Percentiles rank a stretch among this genome's conserved stretches.
phyloP scores from a whole-genome alignment of 2,113 vertebrate species.

The Epinephelus moara region DNA sequence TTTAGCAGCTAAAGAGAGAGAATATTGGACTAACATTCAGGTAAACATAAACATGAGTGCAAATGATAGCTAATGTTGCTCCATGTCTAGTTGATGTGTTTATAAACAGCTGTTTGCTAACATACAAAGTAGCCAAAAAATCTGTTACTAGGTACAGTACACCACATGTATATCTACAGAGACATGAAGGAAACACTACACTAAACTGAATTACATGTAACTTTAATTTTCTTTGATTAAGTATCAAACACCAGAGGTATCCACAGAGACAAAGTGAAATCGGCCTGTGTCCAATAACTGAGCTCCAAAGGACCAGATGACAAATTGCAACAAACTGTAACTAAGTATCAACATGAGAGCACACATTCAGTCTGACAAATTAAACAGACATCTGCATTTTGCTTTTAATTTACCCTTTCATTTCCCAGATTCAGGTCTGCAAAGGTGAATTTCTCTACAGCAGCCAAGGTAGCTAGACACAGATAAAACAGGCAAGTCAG shows the following conservation, averaged over 20 bases:
- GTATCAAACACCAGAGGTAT: neutral
- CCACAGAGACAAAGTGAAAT: neutral
- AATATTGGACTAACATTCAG: too few relatives aligned
- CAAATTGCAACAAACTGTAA: neutral
- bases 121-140: too few relatives aligned
- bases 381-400: neutral
- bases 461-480: constrained; percentile 73
- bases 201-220: too few relatives aligned
- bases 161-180: too few relatives aligned
- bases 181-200: too few relatives aligned
- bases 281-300: neutral
- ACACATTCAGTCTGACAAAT: neutral
- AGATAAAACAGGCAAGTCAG: constrained; percentile 24
- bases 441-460: constrained; percentile 89
- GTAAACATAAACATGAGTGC: too few relatives aligned
- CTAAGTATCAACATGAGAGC: neutral
- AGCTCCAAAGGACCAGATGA: neutral
- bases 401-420: constrained; percentile 88
- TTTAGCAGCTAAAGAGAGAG: too few relatives aligned
- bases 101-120: too few relatives aligned
- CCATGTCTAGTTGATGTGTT: too few relatives aligned
- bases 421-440: constrained; percentile 95
- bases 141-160: too few relatives aligned
- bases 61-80: too few relatives aligned
- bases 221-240: too few relatives aligned